Evolutionary conservation across 2,888 invertebrate genomes (phyloP).

Genomic region (Oeneis ivallda): DNA sequence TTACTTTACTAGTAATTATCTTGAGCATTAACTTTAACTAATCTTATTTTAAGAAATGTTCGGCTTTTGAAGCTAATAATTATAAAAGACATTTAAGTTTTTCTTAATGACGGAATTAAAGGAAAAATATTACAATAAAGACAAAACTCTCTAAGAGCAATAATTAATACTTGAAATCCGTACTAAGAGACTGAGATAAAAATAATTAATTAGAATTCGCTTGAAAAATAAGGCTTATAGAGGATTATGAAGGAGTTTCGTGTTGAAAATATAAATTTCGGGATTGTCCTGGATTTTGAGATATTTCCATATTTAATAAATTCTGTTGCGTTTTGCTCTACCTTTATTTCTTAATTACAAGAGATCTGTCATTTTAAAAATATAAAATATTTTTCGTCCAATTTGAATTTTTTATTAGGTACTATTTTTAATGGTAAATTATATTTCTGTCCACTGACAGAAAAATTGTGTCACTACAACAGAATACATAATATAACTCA

Average conservation of each 20-base stretch:
- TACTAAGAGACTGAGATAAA: slow-evolving; percentile 24
- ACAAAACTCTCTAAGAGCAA: background rate
- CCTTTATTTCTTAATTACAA: background rate
- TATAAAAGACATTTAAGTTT: background rate
- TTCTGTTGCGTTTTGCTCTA: slow-evolving; percentile 16
- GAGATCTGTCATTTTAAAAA: background rate
- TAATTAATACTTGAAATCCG: slow-evolving; percentile 1
- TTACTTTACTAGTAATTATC: too few species aligned
- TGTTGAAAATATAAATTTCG: slow-evolving; percentile 37
- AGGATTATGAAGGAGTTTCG: slow-evolving; percentile 38
- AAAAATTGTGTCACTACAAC: too few species aligned
- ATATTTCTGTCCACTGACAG: too few species aligned
- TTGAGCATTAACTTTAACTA: too few species aligned
- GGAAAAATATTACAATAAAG: background rate
- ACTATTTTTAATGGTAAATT: too few species aligned
- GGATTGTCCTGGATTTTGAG: slow-evolving; percentile 33
- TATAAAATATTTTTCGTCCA: too few species aligned
- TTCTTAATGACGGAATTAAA: background rate
- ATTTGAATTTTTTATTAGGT: too few species aligned
- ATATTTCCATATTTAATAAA: slow-evolving; percentile 35
- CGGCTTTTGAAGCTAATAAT: background rate
- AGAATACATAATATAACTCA: too few species aligned
- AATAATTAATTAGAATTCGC: slow-evolving; percentile 24
- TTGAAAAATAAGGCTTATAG: slow-evolving; percentile 29
- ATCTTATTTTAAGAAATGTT: too few species aligned